These are phyloP conservation scores for Grus americana DNA, from an alignment of 2,113 vertebrate species.

Conservation along the genomic window DNA sequence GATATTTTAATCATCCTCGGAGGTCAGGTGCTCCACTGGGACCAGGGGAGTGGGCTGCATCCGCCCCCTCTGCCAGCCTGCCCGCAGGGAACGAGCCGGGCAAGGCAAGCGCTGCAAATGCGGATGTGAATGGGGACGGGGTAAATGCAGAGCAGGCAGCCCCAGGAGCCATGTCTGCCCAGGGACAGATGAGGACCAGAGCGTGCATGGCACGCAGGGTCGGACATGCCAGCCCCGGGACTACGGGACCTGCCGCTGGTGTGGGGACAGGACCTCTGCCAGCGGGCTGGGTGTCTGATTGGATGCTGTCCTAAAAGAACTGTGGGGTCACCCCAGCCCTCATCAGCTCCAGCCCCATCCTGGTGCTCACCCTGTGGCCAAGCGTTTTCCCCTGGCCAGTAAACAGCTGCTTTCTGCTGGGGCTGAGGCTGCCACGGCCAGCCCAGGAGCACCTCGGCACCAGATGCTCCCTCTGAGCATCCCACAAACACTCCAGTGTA, in stretches of 20 bases:
- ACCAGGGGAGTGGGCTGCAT: not conserved
- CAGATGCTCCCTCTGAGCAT: not conserved
- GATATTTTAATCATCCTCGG: not conserved
- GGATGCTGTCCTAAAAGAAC: not conserved
- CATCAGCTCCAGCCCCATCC: rapidly evolving
- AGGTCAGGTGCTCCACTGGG: not conserved
- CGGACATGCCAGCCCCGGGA: rapidly evolving
- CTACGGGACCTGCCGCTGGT: not conserved
- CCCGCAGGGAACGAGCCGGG: rapidly evolving
- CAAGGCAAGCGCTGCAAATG: rapidly evolving
- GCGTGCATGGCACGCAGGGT: rapidly evolving
- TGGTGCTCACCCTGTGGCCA: not conserved
- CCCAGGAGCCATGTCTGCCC: not conserved
- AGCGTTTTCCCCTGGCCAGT: not conserved
- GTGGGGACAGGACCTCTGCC: not conserved
- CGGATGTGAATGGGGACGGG: rapidly evolving
- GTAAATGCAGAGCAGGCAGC: not conserved
- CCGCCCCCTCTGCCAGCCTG: not conserved
- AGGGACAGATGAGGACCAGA: not conserved
- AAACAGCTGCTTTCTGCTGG: not conserved
- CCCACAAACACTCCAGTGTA: not conserved
- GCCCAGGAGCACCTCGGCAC: not conserved
- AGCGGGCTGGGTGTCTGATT: too few species aligned
- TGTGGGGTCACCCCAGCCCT: not conserved
- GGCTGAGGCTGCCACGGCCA: not conserved